Conservation (phyloP, 2,797 vertebrate species). For the Champsocephalus esox region DNA sequence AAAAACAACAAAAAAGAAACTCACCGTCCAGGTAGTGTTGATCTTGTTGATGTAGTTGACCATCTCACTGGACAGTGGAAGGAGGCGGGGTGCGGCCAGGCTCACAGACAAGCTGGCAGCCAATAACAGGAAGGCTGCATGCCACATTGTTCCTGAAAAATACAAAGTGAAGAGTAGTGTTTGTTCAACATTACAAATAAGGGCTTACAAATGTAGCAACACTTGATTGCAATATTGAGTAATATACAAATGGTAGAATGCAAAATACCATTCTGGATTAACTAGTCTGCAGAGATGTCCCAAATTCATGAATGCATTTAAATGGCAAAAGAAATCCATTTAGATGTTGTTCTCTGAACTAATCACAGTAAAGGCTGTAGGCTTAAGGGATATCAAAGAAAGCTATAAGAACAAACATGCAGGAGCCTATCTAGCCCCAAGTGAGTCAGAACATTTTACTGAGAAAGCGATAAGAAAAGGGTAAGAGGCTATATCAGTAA, state of each 20-base stretch:
- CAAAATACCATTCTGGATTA: too few species aligned
- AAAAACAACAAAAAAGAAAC: neutral
- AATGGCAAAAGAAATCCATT: too few species aligned
- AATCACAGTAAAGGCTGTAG: too few species aligned
- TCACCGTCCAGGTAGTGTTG: conserved; percentile 95
- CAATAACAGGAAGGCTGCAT: conserved; percentile 75
- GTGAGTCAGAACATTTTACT: too few species aligned
- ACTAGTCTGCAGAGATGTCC: too few species aligned
- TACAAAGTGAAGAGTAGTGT: neutral
- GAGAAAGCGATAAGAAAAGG: too few species aligned
- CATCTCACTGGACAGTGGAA: conserved; percentile 89
- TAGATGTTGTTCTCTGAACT: too few species aligned
- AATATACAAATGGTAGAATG: too few species aligned
- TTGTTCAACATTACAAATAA: neutral
- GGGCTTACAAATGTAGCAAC: too few species aligned
- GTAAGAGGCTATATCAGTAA: too few species aligned
- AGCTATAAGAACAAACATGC: neutral
- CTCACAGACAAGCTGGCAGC: conserved; percentile 80
- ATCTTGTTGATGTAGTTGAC: conserved; percentile 92
- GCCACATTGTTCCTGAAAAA: conserved; percentile 85
- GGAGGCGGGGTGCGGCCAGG: conserved; percentile 79
- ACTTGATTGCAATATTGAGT: too few species aligned
- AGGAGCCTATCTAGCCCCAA: neutral
- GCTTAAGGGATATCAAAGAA: neutral
- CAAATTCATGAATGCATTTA: too few species aligned